These are phyloP conservation scores for Eurois occulta DNA, from an alignment of 2,888 invertebrate species.

Conservation along the genomic window DNA sequence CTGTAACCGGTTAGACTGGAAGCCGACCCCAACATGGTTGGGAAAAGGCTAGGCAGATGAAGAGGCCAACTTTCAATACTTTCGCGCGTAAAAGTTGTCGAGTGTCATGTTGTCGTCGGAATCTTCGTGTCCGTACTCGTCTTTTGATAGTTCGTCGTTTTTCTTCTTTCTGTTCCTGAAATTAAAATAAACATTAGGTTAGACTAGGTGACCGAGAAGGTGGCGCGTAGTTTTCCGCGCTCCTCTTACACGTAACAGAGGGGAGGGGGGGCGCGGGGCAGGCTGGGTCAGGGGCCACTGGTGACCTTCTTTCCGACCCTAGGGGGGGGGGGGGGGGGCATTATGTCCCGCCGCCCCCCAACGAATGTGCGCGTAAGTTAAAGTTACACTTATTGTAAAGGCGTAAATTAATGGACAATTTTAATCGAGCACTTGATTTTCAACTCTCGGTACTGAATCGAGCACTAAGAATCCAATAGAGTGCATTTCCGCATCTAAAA, in stretches of 20 bases:
- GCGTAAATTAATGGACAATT: too few relatives aligned
- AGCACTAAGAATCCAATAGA: not conserved
- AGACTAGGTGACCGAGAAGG: not conserved
- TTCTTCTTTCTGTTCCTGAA: constrained; percentile 69
- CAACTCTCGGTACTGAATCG: not conserved
- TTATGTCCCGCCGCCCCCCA: too few relatives aligned
- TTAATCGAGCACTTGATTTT: not conserved
- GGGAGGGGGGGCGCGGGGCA: too few relatives aligned
- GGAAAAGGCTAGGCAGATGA: not conserved
- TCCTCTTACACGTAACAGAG: too few relatives aligned
- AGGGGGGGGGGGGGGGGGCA: too few relatives aligned
- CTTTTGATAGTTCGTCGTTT: constrained; percentile 59
- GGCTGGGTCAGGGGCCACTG: too few relatives aligned
- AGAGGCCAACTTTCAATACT: constrained; percentile 28
- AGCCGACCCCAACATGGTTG: not conserved
- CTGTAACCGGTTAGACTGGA: not conserved
- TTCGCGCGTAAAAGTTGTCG: constrained; percentile 58
- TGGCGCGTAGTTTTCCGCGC: too few relatives aligned
- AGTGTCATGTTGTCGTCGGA: constrained; percentile 65
- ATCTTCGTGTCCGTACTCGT: constrained; percentile 64
- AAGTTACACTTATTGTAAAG: too few relatives aligned
- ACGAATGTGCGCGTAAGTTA: too few relatives aligned
- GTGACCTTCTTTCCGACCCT: too few relatives aligned
- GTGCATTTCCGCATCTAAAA: too few relatives aligned
- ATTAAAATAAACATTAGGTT: not conserved